Evolutionary conservation across 2,113 vertebrate species (phyloP).

Genomic region (Puffinus mauretanicus): DNA sequence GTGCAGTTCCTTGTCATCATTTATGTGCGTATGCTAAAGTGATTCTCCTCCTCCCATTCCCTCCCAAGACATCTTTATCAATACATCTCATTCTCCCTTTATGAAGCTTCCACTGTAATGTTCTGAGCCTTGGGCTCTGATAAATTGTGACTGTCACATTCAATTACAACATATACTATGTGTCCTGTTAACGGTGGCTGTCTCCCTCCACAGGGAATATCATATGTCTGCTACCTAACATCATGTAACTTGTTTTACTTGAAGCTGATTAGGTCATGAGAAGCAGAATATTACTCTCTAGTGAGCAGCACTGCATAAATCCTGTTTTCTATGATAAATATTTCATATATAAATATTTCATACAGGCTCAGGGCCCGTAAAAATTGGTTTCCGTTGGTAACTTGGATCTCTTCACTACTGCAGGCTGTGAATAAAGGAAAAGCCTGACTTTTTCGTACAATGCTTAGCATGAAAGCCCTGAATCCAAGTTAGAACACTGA

Average conservation of each 20-base stretch:
- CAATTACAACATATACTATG: neutral
- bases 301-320: neutral
- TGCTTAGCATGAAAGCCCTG: neutral
- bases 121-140: conserved; percentile 3
- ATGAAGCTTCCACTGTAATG: neutral
- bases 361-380: neutral
- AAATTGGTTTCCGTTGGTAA: conserved; percentile 19
- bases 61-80: conserved; percentile 1
- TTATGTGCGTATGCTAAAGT: neutral
- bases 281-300: neutral
- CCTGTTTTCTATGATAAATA: conserved; percentile 10
- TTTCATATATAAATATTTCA: neutral
- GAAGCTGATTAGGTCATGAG: conserved; percentile 23
- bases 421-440: neutral
- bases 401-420: neutral
- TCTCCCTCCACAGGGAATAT: neutral
- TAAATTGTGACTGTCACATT: conserved; percentile 22
- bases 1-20: neutral
- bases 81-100: neutral
- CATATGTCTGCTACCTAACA: neutral
- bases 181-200: conserved; percentile 10
- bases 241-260: conserved; percentile 37
- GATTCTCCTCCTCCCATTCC: neutral
- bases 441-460: neutral
- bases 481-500: neutral